Evolutionary conservation across 2,113 vertebrate genomes (phyloP), one percentile per base, ranked within the genome.

Genomic region (Planiliza haematocheilus): DNA sequence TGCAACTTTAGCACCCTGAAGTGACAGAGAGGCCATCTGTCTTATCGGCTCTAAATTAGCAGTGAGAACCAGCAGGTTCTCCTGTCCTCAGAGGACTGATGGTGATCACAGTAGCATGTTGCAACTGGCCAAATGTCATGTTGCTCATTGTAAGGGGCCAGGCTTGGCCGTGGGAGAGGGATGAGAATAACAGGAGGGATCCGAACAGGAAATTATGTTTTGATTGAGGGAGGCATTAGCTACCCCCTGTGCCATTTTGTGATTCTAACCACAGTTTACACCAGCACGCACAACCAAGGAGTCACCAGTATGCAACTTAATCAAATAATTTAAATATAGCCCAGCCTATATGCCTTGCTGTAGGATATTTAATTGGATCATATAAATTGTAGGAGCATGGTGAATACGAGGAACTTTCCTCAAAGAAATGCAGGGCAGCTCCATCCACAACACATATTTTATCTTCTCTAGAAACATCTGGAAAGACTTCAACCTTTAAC

Each of bases 71-170:
- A 83, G 83, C 84, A 83, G 79, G 87, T 89, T 72, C 52, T 77
- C 49, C 9, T 80, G 61, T 84, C 80, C 69, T 82, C 48, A 30
- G 60, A 82, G 81, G 69, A 77, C 74, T 79, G 82, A 84, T 24
- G 79, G 24, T 58, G 77, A 86, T 68, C 85, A 81, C 77, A 85
- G 71, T 78, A 72, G 73, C 85, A 42, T 65, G 84, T 60, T 82
- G 85, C 85, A 68, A 89, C 84, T 84, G 80, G 85, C 78, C 82
- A 89, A 87, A 91, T 91, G 86, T 55, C 86, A 88, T 57, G 71
- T 48, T 72, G 81, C 69, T 81, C 50, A 59, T 75, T 80, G 63
- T 68, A 43, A 59, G 36, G 59, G 63, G 30, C 50, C 51, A 68
- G 61, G 18, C 52, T 21, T 59, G 66, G n/a, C 20, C 53, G 8